A percentile compares a stretch with the other conserved stretches of the same genome.
phyloP scores from a whole-genome alignment of 1,140 invertebrate genomes.

The Drosophila navojoa region DNA sequence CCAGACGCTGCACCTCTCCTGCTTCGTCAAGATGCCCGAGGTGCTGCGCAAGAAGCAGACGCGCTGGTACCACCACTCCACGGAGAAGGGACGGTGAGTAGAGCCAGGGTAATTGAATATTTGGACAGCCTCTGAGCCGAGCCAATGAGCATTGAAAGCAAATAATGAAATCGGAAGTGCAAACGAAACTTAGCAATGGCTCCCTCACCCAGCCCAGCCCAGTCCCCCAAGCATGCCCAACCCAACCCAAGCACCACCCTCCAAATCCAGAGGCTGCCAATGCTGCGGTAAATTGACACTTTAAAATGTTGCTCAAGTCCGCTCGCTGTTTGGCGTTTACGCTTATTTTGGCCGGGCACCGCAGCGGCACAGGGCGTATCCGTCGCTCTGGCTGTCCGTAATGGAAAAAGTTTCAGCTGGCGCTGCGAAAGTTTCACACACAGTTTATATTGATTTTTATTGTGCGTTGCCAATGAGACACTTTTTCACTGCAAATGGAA shows the following conservation, averaged over 20 bases:
- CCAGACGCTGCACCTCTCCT: slow-evolving; percentile 90
- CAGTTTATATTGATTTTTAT: slow-evolving; percentile 79
- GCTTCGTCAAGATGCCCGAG: slow-evolving; percentile 89
- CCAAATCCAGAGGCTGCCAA: slow-evolving; percentile 41
- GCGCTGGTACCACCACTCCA: slow-evolving; percentile 89
- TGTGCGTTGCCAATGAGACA: slow-evolving; percentile 70
- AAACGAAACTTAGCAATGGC: slow-evolving; percentile 59
- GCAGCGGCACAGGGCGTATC: neutral
- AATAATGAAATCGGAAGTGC: slow-evolving; percentile 64
- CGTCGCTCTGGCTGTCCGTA: slow-evolving; percentile 44
- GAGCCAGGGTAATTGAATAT: neutral
- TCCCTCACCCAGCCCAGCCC: slow-evolving; percentile 63
- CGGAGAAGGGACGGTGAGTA: slow-evolving; percentile 87
- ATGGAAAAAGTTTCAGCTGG: slow-evolving; percentile 80
- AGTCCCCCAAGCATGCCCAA: neutral
- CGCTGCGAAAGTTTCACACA: slow-evolving; percentile 57
- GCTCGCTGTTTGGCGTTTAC: slow-evolving; percentile 74
- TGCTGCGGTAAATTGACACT: slow-evolving; percentile 83
- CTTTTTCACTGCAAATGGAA: slow-evolving; percentile 38
- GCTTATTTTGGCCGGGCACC: slow-evolving; percentile 15
- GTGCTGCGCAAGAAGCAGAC: slow-evolving; percentile 87
- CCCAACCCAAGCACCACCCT: neutral
- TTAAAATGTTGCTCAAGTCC: slow-evolving; percentile 80
- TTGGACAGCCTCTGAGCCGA: slow-evolving; percentile 12
- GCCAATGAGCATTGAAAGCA: slow-evolving; percentile 66